phyloP scores from a whole-genome alignment of 2,113 vertebrate genomes.

The Morone saxatilis region DNA sequence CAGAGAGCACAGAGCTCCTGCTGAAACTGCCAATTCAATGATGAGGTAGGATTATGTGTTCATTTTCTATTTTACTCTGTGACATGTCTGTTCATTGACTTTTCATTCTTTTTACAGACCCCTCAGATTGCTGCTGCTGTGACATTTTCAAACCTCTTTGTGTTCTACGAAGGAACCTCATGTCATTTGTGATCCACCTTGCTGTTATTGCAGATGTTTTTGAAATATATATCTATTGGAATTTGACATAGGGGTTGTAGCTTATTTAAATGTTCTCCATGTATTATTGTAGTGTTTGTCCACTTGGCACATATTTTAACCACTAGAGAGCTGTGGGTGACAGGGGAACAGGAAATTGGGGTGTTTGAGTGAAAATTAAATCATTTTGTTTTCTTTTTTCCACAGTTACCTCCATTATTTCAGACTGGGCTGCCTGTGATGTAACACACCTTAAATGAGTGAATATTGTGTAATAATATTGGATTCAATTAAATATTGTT shows the following conservation, averaged over 20 bases:
- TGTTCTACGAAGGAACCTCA: too few species aligned
- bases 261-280: not conserved
- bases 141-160: too few species aligned
- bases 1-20: not conserved
- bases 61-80: not conserved
- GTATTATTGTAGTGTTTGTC: not conserved
- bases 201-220: too few species aligned
- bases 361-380: not conserved
- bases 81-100: not conserved
- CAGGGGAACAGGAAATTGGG: not conserved
- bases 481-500: not conserved
- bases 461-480: not conserved
- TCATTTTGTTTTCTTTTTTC: not conserved
- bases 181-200: too few species aligned
- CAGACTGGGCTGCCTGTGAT: not conserved
- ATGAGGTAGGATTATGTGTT: not conserved
- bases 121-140: not conserved
- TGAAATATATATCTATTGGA: too few species aligned
- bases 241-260: too few species aligned
- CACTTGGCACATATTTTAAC: not conserved
- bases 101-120: not conserved
- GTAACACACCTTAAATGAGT: not conserved
- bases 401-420: not conserved
- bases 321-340: constrained; percentile 5
- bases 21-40: not conserved